Evolutionary conservation across 2,888 invertebrate species (phyloP).

Genomic region (Cerceris rybyensis): DNA sequence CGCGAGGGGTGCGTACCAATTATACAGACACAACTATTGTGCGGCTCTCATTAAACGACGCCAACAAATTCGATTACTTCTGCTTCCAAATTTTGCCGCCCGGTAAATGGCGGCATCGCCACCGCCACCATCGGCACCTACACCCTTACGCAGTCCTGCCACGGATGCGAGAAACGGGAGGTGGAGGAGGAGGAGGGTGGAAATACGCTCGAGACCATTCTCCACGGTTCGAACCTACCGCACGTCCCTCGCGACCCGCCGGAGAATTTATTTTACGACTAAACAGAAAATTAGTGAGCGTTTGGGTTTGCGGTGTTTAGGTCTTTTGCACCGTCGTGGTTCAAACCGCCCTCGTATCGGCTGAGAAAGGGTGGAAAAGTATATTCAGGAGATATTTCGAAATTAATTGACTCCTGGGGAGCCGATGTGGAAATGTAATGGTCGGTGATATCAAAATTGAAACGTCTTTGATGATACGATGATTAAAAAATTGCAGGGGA

Average conservation of each 20-base stretch:
- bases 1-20: slow-evolving; percentile 76
- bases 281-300: slow-evolving; percentile 81
- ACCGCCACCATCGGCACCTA: slow-evolving; percentile 59
- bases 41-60: slow-evolving; percentile 81
- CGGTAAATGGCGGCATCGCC: slow-evolving; percentile 70
- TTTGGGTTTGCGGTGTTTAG: slow-evolving; percentile 78
- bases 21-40: slow-evolving; percentile 80
- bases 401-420: slow-evolving; percentile 67
- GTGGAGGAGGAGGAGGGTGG: slow-evolving; percentile 61
- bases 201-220: slow-evolving; percentile 71
- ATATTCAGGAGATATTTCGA: slow-evolving; percentile 47
- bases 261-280: slow-evolving; percentile 80
- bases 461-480: slow-evolving; percentile 25
- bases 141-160: slow-evolving; percentile 56
- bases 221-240: slow-evolving; percentile 64
- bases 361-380: slow-evolving; percentile 19
- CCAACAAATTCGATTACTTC: slow-evolving; percentile 82
- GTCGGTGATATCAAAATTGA: slow-evolving; percentile 34
- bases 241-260: slow-evolving; percentile 29
- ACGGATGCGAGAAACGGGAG: slow-evolving; percentile 34
- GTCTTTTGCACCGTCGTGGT: slow-evolving; percentile 59
- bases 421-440: background rate
- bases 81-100: slow-evolving; percentile 79
- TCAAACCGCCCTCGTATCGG: slow-evolving; percentile 40
- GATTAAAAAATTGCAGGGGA: background rate